These are phyloP conservation scores for Stylophora pistillata DNA, from an alignment of 64 coral and sea anemone genomes.

Conservation along the genomic window DNA sequence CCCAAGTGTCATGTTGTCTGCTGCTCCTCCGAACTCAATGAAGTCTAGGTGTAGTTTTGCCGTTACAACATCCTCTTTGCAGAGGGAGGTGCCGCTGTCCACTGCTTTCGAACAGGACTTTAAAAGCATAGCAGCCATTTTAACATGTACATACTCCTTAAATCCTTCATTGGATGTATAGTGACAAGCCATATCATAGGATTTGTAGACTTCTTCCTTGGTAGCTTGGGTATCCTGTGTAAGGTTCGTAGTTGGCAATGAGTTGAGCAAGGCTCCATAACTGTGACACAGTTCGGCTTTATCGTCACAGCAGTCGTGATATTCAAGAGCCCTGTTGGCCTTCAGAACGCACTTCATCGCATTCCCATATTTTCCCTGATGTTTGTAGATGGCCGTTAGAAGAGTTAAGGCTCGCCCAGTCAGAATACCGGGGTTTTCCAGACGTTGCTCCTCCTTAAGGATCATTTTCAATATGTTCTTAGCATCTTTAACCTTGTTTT, in stretches of 20 bases:
- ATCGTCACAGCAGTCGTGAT: neutral
- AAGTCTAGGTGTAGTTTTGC: neutral
- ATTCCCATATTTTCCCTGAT: neutral
- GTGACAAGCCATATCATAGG: neutral
- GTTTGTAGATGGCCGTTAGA: neutral
- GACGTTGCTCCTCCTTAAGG: neutral
- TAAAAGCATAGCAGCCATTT: neutral
- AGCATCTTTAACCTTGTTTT: neutral
- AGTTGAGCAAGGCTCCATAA: neutral
- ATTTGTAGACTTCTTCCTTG: neutral
- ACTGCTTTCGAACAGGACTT: neutral
- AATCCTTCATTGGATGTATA: neutral
- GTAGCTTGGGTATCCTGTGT: neutral
- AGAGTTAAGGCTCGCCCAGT: neutral
- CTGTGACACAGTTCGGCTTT: neutral
- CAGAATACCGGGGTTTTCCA: neutral
- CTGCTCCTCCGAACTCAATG: neutral
- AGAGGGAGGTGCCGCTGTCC: neutral
- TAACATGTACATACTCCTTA: neutral
- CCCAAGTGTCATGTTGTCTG: neutral
- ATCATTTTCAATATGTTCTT: neutral
- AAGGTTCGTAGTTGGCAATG: neutral
- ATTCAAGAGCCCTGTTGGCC: neutral
- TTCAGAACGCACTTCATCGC: neutral
- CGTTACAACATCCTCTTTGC: neutral